Evolutionary conservation across 2,797 vertebrate species (phyloP).

Genomic region (Cirrhinus mrigala): DNA sequence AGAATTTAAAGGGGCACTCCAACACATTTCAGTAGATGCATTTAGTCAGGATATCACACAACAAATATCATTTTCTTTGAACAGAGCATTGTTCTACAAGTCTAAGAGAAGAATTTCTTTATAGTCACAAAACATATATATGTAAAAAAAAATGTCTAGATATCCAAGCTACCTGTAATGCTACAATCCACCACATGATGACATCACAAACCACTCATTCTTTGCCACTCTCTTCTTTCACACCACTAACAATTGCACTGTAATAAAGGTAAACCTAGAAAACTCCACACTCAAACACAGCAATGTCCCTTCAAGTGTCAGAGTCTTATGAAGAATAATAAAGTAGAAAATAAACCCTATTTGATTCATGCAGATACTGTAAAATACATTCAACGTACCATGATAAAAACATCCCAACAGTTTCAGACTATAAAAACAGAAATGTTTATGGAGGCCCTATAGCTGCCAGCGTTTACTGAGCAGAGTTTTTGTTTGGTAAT

Average conservation of each 20-base stretch:
- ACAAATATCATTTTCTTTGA: background rate
- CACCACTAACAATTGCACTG: background rate
- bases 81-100: background rate
- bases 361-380: background rate
- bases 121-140: background rate
- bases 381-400: background rate
- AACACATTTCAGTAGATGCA: background rate
- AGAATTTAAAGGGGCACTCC: background rate
- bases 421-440: background rate
- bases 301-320: background rate
- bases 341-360: background rate
- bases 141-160: background rate
- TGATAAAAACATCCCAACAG: background rate
- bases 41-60: background rate
- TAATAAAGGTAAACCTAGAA: background rate
- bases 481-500: background rate
- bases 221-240: background rate
- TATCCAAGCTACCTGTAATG: background rate
- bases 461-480: slow-evolving; percentile 40
- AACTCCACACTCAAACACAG: background rate
- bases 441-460: background rate
- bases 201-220: background rate
- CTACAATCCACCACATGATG: background rate
- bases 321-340: background rate
- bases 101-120: background rate